Evolutionary conservation across 1,140 invertebrate genomes (phyloP).

Genomic region (Hycleus phaleratus): DNA sequence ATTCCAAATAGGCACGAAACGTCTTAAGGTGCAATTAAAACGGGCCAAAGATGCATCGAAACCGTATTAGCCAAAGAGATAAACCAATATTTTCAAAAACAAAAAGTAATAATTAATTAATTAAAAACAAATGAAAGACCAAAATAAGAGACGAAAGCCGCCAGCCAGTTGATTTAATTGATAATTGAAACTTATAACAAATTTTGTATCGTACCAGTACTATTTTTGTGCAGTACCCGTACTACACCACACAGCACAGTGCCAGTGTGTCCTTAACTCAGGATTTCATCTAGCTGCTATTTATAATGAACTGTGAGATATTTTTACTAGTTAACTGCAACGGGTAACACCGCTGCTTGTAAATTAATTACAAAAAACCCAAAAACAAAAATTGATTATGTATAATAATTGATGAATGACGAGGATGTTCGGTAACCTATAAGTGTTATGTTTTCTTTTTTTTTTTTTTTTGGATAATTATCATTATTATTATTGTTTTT

Average conservation of each 20-base stretch:
- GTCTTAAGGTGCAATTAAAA: conserved; percentile 96
- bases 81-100: conserved; percentile 2
- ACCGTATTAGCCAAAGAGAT: conserved; percentile 60
- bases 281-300: conserved; percentile 38
- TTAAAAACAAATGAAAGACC: conserved; percentile 10
- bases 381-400: conserved; percentile 11
- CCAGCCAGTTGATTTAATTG: neutral
- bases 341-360: conserved; percentile 27
- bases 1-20: conserved; percentile 94
- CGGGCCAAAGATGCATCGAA: conserved; percentile 84
- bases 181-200: neutral
- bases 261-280: conserved; percentile 37
- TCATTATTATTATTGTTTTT: conserved; percentile 19
- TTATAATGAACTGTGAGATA: conserved; percentile 40
- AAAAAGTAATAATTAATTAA: no score
- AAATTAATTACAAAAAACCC: conserved; percentile 27
- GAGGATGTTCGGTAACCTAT: conserved; percentile 34
- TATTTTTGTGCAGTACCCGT: conserved; percentile 11
- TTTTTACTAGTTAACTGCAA: conserved; percentile 38
- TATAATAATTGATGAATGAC: conserved; percentile 23
- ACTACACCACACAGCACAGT: conserved; percentile 24
- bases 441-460: conserved; percentile 31
- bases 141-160: no score
- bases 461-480: conserved; percentile 7
- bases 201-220: neutral